Conservation (phyloP, 2,797 vertebrate genomes). For the Eupleurogrammus muticus region DNA sequence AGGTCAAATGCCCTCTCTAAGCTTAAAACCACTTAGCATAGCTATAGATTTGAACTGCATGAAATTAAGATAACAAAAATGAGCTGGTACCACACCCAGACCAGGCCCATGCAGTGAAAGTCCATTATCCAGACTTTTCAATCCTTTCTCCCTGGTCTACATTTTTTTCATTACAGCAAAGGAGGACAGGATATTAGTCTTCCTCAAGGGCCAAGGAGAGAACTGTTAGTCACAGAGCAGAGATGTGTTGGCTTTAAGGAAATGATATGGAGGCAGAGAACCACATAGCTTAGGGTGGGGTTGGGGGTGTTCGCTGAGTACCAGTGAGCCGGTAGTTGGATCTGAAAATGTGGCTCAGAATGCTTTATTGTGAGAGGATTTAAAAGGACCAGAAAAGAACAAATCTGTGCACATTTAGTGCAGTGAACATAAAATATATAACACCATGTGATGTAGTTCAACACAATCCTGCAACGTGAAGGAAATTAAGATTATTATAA, state of each 20-base stretch:
- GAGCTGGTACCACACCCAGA: slow-evolving; percentile 22
- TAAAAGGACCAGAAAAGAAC: slow-evolving; percentile 4
- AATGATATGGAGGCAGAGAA: slow-evolving; percentile 58
- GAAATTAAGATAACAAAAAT: slow-evolving; percentile 33
- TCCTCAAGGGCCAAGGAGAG: slow-evolving; percentile 60
- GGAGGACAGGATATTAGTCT: slow-evolving; percentile 78
- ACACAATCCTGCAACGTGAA: slow-evolving; percentile 12
- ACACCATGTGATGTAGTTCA: slow-evolving; percentile 3
- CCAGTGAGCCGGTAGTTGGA: slow-evolving; percentile 27
- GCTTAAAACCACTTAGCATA: background rate
- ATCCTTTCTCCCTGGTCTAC: slow-evolving; percentile 47
- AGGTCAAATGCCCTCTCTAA: background rate
- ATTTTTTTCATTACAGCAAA: slow-evolving; percentile 71
- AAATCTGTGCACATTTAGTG: background rate
- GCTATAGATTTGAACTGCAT: slow-evolving; percentile 23
- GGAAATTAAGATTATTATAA: background rate
- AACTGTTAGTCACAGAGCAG: slow-evolving; percentile 64
- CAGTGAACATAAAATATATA: slow-evolving; percentile 1
- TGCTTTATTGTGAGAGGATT: slow-evolving; percentile 7
- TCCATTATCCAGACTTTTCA: slow-evolving; percentile 44
- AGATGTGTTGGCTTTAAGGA: slow-evolving; percentile 60
- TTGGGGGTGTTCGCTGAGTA: slow-evolving; percentile 29
- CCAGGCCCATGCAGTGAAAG: slow-evolving; percentile 18
- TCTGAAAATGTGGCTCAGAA: slow-evolving; percentile 28
- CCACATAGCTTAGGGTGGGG: slow-evolving; percentile 42